A percentile compares a stretch with the other conserved stretches of the same genome.
These are phyloP conservation scores for Taeniopygia guttata DNA, from an alignment of 2,797 vertebrate genomes.

Conservation along the genomic window DNA sequence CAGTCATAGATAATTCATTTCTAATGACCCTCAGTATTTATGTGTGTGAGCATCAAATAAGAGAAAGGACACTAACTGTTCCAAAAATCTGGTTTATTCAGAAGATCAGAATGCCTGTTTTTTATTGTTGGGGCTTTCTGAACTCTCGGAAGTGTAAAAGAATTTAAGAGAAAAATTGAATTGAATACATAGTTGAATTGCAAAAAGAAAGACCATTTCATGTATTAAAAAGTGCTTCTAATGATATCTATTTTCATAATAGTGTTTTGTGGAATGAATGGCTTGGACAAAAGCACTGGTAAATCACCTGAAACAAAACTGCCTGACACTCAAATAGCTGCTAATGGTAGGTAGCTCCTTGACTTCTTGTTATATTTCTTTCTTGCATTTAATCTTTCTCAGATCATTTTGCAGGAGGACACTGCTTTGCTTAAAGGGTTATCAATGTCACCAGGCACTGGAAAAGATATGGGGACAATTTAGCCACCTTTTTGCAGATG, in stretches of 20 bases:
- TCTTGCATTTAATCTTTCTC: conserved; percentile 14
- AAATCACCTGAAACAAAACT: not conserved
- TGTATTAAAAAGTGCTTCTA: not conserved
- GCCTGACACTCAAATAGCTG: not conserved
- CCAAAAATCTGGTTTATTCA: not conserved
- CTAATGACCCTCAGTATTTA: not conserved
- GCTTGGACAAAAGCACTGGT: not conserved
- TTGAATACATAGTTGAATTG: not conserved
- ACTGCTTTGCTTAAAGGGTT: conserved; percentile 9
- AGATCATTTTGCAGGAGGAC: conserved; percentile 30
- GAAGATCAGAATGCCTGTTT: not conserved
- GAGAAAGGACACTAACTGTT: not conserved
- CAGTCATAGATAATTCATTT: conserved; percentile 24
- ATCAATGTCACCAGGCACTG: not conserved
- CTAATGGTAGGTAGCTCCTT: conserved; percentile 17
- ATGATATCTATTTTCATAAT: conserved; percentile 22
- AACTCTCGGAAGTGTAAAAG: not conserved
- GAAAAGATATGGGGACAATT: not conserved
- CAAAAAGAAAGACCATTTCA: not conserved
- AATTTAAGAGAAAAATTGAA: not conserved
- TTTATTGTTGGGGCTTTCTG: not conserved
- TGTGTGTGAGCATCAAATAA: not conserved
- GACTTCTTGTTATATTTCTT: not conserved
- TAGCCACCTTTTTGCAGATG: not conserved
- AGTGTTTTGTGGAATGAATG: not conserved